Evolutionary conservation across 2,113 vertebrate species (phyloP), one percentile per base, ranked within the genome.

Genomic region (Salvator merianae): DNA sequence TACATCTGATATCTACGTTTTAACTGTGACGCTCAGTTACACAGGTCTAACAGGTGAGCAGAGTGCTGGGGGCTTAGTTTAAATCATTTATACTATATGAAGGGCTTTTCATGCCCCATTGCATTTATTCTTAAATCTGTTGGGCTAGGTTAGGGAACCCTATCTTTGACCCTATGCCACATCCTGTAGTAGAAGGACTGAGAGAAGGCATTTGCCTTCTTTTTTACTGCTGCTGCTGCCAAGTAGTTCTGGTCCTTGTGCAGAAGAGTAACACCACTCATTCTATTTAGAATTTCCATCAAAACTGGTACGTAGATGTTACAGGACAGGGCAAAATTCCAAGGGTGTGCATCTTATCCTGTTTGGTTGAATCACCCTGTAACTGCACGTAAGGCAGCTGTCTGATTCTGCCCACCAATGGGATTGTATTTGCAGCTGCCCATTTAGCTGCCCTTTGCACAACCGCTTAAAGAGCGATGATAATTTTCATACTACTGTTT

Each of bases 1-100:
- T 5, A 50, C 28, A 55, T 88, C 86, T 88, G 65, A 86, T 70
- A 71, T 43, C 66, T 55, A 30, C 18, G 30, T 53, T 84, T 84
- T 83, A 84, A 38, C 12, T 0, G 0, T 80, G 32, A 69, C 6
- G 47, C 80, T 85, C 24, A 82, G 59, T 80, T 92, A 87, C 79
- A 88, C 76, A 84, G 71, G 75, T 22, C 20, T 73, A 81, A 34
- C 22, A 68, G 40, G 0, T 70, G 0, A 43, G 14, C 3, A 36
- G 47, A 9, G 86, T 63, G 55, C 8, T 65, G 65, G 59, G 28
- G 9, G 13, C 63, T 43, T 2, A 20, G 7, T 43, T 68, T 24
- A 38, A 79, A 32, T 79, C 55, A 59, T 20, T 59, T 59, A 16
- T 59, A 59, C 5, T 59, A 20, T 59, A 20, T 59, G 55, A 59